Conservation (phyloP, 1,140 invertebrate genomes). For the Polypedilum vanderplanki region DNA sequence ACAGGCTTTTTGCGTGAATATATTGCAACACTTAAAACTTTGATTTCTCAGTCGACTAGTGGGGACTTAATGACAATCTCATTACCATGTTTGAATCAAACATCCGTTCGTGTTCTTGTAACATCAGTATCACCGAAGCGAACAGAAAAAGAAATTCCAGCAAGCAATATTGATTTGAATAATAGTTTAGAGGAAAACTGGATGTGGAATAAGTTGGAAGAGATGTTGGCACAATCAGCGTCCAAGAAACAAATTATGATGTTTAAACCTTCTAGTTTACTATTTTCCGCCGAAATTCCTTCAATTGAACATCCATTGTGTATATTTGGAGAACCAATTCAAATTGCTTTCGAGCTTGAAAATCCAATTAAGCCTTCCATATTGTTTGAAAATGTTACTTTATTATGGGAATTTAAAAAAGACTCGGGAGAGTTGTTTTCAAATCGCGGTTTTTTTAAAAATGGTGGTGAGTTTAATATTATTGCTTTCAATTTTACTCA, state of each 20-base stretch:
- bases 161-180: conserved; percentile 59
- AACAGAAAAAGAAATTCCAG: conserved; percentile 56
- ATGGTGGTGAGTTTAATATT: conserved; percentile 29
- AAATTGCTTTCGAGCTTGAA: conserved; percentile 63
- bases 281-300: conserved; percentile 64
- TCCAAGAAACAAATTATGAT: conserved; percentile 62
- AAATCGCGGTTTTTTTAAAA: conserved; percentile 37
- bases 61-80: conserved; percentile 39
- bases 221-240: conserved; percentile 64
- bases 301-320: conserved; percentile 53
- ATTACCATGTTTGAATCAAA: conserved; percentile 40
- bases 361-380: conserved; percentile 77
- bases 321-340: conserved; percentile 73
- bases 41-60: conserved; percentile 31
- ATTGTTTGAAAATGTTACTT: conserved; percentile 60
- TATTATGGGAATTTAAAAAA: conserved; percentile 69
- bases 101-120: conserved; percentile 40
- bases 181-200: conserved; percentile 48
- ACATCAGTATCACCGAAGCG: conserved; percentile 42
- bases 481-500: not conserved
- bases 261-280: conserved; percentile 66
- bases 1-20: conserved; percentile 81
- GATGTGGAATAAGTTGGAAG: conserved; percentile 68
- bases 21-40: conserved; percentile 58
- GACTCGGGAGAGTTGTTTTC: conserved; percentile 42